Base-by-base conservation (phyloP, 2,888 invertebrate species). In the Epiblema foenella region DNA sequence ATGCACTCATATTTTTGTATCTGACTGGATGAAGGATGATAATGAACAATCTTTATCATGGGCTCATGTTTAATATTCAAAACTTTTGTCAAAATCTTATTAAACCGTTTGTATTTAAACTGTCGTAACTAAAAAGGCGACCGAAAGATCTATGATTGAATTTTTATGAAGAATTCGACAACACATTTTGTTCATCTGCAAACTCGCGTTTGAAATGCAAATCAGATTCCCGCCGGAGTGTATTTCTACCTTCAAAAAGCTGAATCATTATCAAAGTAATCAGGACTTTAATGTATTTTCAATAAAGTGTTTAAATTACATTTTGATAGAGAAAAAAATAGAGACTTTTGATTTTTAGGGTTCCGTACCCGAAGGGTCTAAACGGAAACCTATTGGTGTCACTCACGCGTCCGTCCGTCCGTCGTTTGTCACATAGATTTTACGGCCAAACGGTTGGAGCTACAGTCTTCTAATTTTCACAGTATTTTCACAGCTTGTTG, bases 1-100 rank as follows among this genome's bases (percentile, higher is more conserved):
- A n/a, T n/a, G n/a, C n/a, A n/a, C n/a, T n/a, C n/a, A n/a, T n/a
- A n/a, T 24, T 24, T 24, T 24, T 3, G 24, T 3, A 24, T 3
- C 24, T 24, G 1, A 24, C 24, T 24, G 33, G 51, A 46, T 17
- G 18, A 33, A 9, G 33, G 17, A 33, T 18, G 3, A 37, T 63
- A 52, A 63, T 52, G 52, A 20, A 39, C 52, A 52, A 63, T 63
- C 18, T 63, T 63, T 52, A 39, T 63, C 63, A 52, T 51, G 52
- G 20, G 15, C 37, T 37, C 18, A 62, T 17, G 17, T 49, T 62
- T 29, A 37, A 12, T 62, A 15, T 51, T 18, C 12, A 63, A 15
- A 51, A 17, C n/a, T 52, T 37, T 63, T 49, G 29, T 49, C 60
- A 29, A 11, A 46, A 62, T 62, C 7, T 46, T 33, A 42, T 60